These are phyloP conservation scores for Pseudomugil tenellus DNA, from an alignment of 2,797 vertebrate species.

Conservation along the genomic window DNA sequence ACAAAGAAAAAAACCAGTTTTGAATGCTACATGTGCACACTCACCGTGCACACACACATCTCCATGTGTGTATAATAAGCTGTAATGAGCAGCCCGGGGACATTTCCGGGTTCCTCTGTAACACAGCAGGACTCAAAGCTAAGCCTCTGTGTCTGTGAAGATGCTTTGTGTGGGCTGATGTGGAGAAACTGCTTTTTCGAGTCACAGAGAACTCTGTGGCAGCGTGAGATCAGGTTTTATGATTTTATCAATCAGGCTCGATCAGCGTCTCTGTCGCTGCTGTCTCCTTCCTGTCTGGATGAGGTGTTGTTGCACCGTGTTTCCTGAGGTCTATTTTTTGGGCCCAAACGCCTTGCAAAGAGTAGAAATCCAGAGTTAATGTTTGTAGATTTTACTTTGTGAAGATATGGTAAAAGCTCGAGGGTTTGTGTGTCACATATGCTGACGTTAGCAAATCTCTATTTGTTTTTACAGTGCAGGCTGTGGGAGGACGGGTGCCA, in stretches of 20 bases:
- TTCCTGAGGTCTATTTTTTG: not conserved
- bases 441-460: constrained; percentile 33
- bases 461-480: constrained; percentile 87
- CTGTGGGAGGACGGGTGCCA: constrained; percentile 97
- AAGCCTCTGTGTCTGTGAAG: constrained; percentile 42
- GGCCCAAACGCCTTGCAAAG: too few relatives aligned
- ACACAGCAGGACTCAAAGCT: constrained; percentile 68
- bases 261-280: constrained; percentile 50
- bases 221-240: constrained; percentile 65
- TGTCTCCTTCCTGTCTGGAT: constrained; percentile 68
- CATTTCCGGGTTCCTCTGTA: constrained; percentile 72
- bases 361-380: constrained; percentile 7
- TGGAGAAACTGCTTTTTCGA: constrained; percentile 40
- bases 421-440: not conserved
- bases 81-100: constrained; percentile 78
- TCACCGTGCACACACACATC: constrained; percentile 7
- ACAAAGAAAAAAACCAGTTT: not conserved
- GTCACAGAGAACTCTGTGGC: constrained; percentile 37
- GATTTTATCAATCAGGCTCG: constrained; percentile 40
- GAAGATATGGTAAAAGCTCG: not conserved
- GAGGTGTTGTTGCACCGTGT: not conserved
- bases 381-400: not conserved
- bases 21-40: constrained; percentile 5
- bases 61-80: constrained; percentile 73
- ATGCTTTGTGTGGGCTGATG: constrained; percentile 50